Percentiles rank a stretch among this genome's conserved stretches.
Conservation (phyloP, 2,888 invertebrate species). For the Ypsolopha scabrella region DNA sequence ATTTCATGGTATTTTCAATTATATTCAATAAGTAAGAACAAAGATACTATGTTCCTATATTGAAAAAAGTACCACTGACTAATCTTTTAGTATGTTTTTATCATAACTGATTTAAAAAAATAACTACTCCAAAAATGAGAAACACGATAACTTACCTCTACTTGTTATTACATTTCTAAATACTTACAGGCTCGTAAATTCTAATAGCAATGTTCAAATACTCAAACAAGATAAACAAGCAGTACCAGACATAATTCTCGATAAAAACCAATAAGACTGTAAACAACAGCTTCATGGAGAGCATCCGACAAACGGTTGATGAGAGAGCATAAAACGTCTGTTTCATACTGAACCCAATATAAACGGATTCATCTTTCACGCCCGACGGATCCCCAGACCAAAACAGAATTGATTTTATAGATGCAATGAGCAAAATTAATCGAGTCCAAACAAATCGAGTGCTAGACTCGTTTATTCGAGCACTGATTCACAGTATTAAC, state of each 20-base stretch:
- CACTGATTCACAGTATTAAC: no score
- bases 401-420: conserved; percentile 34
- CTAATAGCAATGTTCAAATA: not conserved
- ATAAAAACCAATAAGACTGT: conserved; percentile 52
- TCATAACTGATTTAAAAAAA: no score
- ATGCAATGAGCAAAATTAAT: conserved; percentile 13
- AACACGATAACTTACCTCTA: not conserved
- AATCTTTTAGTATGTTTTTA: no score
- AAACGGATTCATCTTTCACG: conserved; percentile 36
- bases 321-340: conserved; percentile 27
- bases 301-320: conserved; percentile 8
- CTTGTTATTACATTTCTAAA: not conserved
- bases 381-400: conserved; percentile 18
- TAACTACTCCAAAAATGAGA: no score
- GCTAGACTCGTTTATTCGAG: no score
- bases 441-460: not conserved
- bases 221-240: conserved; percentile 37
- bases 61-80: no score
- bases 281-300: conserved; percentile 24
- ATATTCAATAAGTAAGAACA: no score
- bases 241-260: conserved; percentile 23
- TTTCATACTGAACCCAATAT: conserved; percentile 33
- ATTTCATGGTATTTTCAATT: no score
- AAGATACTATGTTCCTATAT: no score
- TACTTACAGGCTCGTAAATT: not conserved